Evolutionary conservation across 1,140 invertebrate species (phyloP).

Genomic region (Sycobia sp.): DNA sequence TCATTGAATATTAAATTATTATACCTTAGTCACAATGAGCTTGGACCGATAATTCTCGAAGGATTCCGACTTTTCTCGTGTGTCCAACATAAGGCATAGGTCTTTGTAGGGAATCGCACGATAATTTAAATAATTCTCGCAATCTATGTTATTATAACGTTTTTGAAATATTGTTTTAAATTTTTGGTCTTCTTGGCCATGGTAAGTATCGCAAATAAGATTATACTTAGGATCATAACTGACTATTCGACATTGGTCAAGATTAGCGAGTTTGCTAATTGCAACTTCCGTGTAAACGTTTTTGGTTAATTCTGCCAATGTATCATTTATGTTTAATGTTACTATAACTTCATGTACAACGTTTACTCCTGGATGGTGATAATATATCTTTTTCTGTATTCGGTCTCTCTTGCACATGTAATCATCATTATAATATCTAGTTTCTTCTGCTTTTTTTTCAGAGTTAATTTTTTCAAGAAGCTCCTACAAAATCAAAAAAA

Average conservation of each 20-base stretch:
- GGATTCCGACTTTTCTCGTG: conserved; percentile 65
- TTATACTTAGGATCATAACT: conserved; percentile 61
- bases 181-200: too few relatives aligned
- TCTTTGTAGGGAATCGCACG: too few relatives aligned
- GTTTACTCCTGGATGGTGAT: conserved; percentile 66
- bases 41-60: conserved; percentile 72
- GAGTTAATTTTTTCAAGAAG: conserved; percentile 71
- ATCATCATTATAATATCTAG: conserved; percentile 63
- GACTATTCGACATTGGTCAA: conserved; percentile 75
- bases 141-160: background rate
- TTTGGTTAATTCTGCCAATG: conserved; percentile 65
- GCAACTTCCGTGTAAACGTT: conserved; percentile 68
- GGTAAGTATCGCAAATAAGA: conserved; percentile 5
- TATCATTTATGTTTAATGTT: conserved; percentile 65
- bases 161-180: conserved; percentile 1
- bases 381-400: conserved; percentile 66
- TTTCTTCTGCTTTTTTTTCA: too few relatives aligned
- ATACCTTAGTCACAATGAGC: conserved; percentile 33
- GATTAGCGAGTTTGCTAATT: conserved; percentile 65
- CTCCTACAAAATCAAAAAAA: conserved; percentile 50
- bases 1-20: background rate
- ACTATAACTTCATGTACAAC: conserved; percentile 64
- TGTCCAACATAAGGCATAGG: conserved; percentile 73
- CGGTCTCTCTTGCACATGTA: too few relatives aligned
- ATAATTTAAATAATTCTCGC: conserved; percentile 16